Evolutionary conservation across 2,113 vertebrate genomes (phyloP), one percentile per base, ranked within the genome.

Genomic region (Labeo rohita): DNA sequence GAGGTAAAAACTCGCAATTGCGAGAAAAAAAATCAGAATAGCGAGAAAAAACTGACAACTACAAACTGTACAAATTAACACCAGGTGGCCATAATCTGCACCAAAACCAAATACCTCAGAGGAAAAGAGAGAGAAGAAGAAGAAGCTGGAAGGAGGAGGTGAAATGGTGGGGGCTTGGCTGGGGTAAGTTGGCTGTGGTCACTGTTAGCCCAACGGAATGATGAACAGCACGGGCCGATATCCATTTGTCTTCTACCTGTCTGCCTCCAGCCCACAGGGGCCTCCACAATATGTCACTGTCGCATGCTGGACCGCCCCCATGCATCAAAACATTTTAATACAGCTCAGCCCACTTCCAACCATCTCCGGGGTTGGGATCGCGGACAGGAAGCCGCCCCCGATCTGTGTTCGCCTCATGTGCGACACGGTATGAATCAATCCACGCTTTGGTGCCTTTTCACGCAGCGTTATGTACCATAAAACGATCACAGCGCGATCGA

Each of bases 211-310:
- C 89, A 87, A 92, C 61, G 45, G 85, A 77, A 89, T 96, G 96
- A 96, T 95, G 92, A 92, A 96, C 94, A 93, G 93, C 91, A 93
- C 90, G 92, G 90, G 92, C 92, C 87, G 90, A 86, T 83, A 93
- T 90, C 92, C 94, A 95, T 96, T 95, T 94, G 94, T 96, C 95
- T 96, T 87, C 75, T 87, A 90, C 21, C 23, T 89, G 92, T 93
- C 93, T 92, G 93, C 90, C 90, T 93, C 90, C 90, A 87, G 80
- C 93, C 89, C 92, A 91, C 70, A 66, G 91, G 91, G 86, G 90
- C 90, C 89, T 91, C 61, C 89, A 91, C 93, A 90, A 94, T 95
- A 94, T 86, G 92, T 96, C 95, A 96, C 88, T 93, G 95, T 96
- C 93, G 80, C 84, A 83, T 92, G 84, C 73, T 84, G 82, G 54